Percentiles rank a stretch among this genome's conserved stretches.
These are phyloP conservation scores for Phylloscopus collybita DNA, from an alignment of 2,797 vertebrate genomes.

Conservation along the genomic window DNA sequence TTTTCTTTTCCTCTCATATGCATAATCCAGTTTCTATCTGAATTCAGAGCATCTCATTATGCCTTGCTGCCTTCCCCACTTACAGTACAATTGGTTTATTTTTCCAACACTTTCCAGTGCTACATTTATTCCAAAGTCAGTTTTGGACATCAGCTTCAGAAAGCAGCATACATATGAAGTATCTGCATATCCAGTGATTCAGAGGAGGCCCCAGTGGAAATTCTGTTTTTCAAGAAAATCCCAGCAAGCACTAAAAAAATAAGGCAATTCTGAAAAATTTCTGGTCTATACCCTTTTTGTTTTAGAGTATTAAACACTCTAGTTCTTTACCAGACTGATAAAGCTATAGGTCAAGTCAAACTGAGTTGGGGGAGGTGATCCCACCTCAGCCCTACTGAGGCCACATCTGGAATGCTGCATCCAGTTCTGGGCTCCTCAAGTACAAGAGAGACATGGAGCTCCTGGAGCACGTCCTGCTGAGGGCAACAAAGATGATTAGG, in stretches of 20 bases:
- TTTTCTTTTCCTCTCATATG: neutral
- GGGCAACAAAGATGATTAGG: neutral
- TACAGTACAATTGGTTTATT: neutral
- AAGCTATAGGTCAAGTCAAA: neutral
- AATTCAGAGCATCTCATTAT: neutral
- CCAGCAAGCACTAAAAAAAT: neutral
- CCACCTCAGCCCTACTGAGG: neutral
- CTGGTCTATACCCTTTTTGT: rapidly evolving
- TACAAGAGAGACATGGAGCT: neutral
- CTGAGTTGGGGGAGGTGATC: neutral
- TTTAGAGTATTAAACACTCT: neutral
- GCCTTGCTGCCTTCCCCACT: neutral
- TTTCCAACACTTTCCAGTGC: neutral
- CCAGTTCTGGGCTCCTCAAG: neutral
- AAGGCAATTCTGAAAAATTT: neutral
- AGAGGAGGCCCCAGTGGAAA: neutral
- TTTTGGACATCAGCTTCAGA: neutral
- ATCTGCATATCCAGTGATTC: rapidly evolving
- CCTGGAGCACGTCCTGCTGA: neutral
- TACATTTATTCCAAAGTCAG: neutral
- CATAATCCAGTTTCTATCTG: neutral
- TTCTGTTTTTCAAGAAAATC: neutral
- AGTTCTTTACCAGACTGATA: neutral
- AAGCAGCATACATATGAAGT: neutral
- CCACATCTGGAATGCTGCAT: neutral